Percentiles rank a stretch among this genome's conserved stretches.
phyloP scores from a whole-genome alignment of 2,888 invertebrate genomes.

The Hydroisotoma schaefferi region DNA sequence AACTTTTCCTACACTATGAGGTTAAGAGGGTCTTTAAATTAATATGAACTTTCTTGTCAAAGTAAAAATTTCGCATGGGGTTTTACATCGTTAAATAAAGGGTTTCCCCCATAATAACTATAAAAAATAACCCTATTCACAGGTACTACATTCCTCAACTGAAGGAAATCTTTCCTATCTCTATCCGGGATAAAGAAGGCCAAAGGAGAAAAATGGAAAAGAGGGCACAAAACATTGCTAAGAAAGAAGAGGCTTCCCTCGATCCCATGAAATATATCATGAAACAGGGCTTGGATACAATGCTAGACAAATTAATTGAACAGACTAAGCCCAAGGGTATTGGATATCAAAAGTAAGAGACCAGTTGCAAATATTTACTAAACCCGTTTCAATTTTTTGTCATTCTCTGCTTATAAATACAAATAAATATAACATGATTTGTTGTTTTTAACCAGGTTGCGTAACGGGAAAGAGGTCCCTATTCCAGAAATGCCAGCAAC shows the following conservation, averaged over 20 bases:
- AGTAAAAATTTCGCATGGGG: no score
- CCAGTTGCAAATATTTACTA: no score
- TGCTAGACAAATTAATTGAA: neutral
- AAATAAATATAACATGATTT: no score
- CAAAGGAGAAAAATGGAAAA: neutral
- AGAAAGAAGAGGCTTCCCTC: constrained; percentile 9
- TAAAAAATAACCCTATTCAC: no score
- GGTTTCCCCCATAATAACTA: no score
- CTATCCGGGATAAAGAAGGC: neutral
- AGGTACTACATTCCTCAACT: constrained; percentile 28
- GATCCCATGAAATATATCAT: neutral
- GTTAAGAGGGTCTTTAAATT: no score
- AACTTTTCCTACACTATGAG: no score
- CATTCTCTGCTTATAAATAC: no score
- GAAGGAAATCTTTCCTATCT: constrained; percentile 31
- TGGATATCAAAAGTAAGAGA: neutral
- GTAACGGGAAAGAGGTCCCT: no score
- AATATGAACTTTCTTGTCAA: neutral
- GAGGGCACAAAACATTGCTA: neutral
- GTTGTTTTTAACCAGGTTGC: no score
- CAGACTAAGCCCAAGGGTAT: neutral
- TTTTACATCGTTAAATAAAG: no score
- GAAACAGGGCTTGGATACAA: constrained; percentile 1
- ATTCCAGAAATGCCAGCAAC: neutral
- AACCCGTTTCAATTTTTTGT: no score